These are phyloP conservation scores for Heterohyrax brucei DNA, from an alignment of 2,797 vertebrate genomes.

Conservation along the genomic window DNA sequence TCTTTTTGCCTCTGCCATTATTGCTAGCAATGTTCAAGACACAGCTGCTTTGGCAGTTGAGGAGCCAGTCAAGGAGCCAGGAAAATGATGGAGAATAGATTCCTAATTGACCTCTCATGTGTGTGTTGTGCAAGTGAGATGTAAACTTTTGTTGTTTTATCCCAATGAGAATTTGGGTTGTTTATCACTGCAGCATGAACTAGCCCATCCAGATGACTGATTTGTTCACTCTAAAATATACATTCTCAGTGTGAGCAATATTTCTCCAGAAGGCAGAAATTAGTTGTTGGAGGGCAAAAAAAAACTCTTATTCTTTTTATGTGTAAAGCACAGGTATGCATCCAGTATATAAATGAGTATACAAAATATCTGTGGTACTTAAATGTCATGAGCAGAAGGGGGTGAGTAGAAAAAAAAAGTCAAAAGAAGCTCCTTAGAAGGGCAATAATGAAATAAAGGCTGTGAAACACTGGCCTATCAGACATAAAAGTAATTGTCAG, in stretches of 20 bases:
- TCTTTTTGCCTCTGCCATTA: not conserved
- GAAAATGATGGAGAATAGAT: not conserved
- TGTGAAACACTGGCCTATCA: not conserved
- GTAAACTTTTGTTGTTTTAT: not conserved
- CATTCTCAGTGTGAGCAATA: not conserved
- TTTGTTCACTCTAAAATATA: not conserved
- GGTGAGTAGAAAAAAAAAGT: not conserved
- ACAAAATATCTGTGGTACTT: not conserved
- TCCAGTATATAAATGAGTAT: not conserved
- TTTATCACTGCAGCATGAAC: not conserved
- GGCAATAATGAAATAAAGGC: slow-evolving; percentile 20
- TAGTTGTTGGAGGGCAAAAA: not conserved
- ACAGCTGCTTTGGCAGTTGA: not conserved
- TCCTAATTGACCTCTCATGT: not conserved
- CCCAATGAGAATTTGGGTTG: not conserved
- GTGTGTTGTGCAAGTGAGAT: not conserved
- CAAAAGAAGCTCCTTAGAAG: not conserved
- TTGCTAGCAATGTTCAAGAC: not conserved
- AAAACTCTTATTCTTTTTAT: not conserved
- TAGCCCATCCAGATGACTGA: not conserved
- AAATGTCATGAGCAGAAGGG: not conserved
- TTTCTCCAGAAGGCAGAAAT: not conserved
- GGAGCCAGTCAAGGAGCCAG: not conserved
- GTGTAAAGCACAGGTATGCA: too few relatives aligned
- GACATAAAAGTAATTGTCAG: not conserved